phyloP scores from a whole-genome alignment of 2,797 vertebrate species.

The Xiphorhynchus erythropygius region DNA sequence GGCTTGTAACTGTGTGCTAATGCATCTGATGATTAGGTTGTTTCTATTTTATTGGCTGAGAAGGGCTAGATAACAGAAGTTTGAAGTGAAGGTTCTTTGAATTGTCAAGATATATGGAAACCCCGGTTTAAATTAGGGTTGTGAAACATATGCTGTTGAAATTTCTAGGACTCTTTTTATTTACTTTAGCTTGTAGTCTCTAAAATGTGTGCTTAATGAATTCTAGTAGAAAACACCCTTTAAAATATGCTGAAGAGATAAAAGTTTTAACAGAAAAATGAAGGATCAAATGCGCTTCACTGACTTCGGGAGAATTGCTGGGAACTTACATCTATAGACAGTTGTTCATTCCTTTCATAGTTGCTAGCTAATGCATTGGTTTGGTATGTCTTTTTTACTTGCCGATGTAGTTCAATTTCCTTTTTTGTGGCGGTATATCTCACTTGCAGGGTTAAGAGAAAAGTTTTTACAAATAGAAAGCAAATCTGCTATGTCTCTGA shows the following conservation, averaged over 20 bases:
- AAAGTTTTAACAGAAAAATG: neutral
- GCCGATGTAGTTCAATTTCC: neutral
- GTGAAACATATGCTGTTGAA: constrained; percentile 13
- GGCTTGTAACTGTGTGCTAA: neutral
- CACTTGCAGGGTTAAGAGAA: neutral
- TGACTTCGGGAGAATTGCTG: neutral
- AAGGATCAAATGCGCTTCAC: neutral
- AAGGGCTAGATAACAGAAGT: neutral
- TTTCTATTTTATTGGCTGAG: constrained; percentile 13
- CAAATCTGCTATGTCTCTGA: neutral
- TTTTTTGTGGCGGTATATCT: neutral
- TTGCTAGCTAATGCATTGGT: rapidly evolving
- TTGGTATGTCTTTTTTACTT: neutral
- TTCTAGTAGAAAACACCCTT: neutral
- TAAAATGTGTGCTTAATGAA: neutral
- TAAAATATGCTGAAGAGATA: neutral
- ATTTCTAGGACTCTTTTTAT: constrained; percentile 4
- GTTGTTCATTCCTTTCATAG: neutral
- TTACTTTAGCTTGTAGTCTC: neutral
- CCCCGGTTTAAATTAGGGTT: neutral
- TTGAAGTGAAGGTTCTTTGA: neutral
- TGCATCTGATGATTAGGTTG: neutral
- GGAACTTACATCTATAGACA: neutral
- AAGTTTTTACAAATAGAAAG: neutral
- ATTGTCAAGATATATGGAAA: neutral